Evolutionary conservation across 2,888 invertebrate genomes (phyloP), one percentile per base, ranked within the genome.

Genomic region (Dendrolimus pini): DNA sequence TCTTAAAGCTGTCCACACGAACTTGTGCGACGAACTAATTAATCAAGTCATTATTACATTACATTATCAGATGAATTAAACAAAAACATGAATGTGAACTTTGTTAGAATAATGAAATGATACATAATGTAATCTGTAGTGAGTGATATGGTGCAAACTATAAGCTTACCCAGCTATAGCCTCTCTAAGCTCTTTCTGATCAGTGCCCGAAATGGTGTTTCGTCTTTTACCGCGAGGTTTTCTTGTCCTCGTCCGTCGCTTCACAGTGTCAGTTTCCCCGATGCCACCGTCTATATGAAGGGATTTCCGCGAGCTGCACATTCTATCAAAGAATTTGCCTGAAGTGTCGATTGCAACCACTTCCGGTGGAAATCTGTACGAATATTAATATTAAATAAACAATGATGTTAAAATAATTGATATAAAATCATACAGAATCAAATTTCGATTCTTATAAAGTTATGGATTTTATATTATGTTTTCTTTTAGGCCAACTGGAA

Each of bases 191-290:
- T 97, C 97, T 91, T 95, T 96, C 81, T 96, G 95, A 92, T 96
- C 96, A 74, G 95, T 96, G 83, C 97, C 96, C 72, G 96, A 96
- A 80, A 97, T 95, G 75, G 97, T 97, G 88, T 97, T 97, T 82
- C 97, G 93, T 91, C 97, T 93, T 90, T 96, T 95, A 84, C 95
- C 95, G 69, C 96, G 92, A 65, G 95, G 94, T 84, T 95, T 94
- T 71, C 96, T 92, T 56, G 94, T 93, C 75, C 95, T 92, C 58
- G 94, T 94, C 70, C 95, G 90, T 69, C 95, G 92, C 77, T 94
- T 94, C 60, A 94, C 93, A 55, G 93, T 93, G 81, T 93, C 93
- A 54, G 92, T 92, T 72, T 93, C 93, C 59, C 84, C 90, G 60
- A 72, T 64, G 61, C 75, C 71, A 56, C 72, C 76, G 64, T 92